These are phyloP conservation scores for Watsonalla binaria DNA, from an alignment of 2,888 invertebrate genomes.

Conservation along the genomic window DNA sequence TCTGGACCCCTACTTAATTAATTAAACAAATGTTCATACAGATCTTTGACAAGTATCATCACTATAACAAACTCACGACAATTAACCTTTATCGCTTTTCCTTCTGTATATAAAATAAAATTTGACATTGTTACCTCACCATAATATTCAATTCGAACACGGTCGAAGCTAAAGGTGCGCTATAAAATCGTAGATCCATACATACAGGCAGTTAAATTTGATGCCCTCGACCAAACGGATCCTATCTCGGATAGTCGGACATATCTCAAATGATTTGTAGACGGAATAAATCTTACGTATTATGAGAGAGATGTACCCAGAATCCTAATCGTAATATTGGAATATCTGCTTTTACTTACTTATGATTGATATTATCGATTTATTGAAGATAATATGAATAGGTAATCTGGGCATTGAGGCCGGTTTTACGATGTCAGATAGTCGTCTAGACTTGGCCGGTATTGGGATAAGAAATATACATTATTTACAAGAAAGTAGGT, in stretches of 20 bases:
- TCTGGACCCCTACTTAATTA: no score
- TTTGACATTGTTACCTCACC: no score
- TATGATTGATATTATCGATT: not conserved
- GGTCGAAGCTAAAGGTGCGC: not conserved
- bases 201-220: not conserved
- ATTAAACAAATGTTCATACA: no score
- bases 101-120: no score
- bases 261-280: conserved; percentile 26
- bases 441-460: not conserved
- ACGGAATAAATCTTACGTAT: conserved; percentile 18
- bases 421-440: not conserved
- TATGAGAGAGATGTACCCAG: not conserved
- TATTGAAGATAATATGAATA: no score
- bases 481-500: no score
- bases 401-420: not conserved
- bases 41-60: no score
- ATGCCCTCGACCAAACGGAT: conserved; percentile 14
- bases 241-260: conserved; percentile 14
- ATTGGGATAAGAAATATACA: no score
- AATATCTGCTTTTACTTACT: not conserved
- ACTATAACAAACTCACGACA: no score
- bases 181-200: not conserved
- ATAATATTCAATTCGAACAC: not conserved
- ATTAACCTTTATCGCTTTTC: no score
- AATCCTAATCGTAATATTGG: conserved; percentile 1